Percentiles rank a stretch among this genome's conserved stretches.
phyloP scores from a whole-genome alignment of 2,797 vertebrate genomes.

The Pseudochaenichthys georgianus region DNA sequence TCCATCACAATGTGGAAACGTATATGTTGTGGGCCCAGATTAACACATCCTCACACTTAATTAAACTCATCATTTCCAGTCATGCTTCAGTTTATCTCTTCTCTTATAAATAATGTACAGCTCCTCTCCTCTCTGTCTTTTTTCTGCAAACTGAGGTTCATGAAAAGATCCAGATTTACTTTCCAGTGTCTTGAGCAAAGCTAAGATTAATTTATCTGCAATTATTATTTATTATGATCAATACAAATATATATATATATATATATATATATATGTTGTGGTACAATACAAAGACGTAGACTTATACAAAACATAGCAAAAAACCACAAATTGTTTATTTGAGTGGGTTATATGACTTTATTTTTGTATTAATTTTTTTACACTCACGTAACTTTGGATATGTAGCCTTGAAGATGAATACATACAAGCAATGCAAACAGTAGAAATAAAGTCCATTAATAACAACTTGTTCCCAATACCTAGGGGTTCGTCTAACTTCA shows the following conservation, averaged over 20 bases:
- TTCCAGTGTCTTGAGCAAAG: background rate
- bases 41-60: constrained; percentile 45
- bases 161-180: constrained; percentile 9
- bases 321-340: too few species aligned
- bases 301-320: too few species aligned
- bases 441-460: background rate
- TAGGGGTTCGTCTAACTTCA: background rate
- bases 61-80: constrained; percentile 41
- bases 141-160: background rate
- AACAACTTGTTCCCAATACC: background rate
- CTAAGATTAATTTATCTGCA: background rate
- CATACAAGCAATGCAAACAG: background rate
- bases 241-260: too few species aligned
- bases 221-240: too few species aligned
- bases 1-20: constrained; percentile 33
- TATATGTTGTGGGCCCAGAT: constrained; percentile 22
- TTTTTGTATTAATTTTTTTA: too few species aligned
- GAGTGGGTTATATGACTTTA: too few species aligned
- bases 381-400: too few species aligned
- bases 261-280: too few species aligned
- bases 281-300: too few species aligned
- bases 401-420: too few species aligned
- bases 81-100: constrained; percentile 3
- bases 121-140: constrained; percentile 1
- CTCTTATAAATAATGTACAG: background rate